These are phyloP conservation scores for Julus scandinavius DNA, from an alignment of 2,888 invertebrate genomes.

Conservation along the genomic window DNA sequence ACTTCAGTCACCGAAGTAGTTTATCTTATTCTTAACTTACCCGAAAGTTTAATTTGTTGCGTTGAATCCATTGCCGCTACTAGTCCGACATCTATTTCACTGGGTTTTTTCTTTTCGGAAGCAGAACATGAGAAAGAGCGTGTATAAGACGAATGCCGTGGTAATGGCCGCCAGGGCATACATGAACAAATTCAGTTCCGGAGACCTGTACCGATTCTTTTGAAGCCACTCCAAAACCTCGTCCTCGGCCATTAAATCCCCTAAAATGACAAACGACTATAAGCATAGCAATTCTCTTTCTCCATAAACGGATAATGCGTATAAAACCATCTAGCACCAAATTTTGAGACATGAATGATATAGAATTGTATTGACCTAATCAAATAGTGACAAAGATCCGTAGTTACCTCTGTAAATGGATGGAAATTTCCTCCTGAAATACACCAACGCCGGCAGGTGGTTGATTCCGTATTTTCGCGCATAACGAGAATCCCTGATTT, in stretches of 20 bases:
- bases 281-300: neutral
- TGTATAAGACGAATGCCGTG: slow-evolving; percentile 87
- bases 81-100: slow-evolving; percentile 47
- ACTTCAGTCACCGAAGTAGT: too few relatives aligned
- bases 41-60: neutral
- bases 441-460: slow-evolving; percentile 89
- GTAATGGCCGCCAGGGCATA: slow-evolving; percentile 88
- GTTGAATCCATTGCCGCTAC: neutral
- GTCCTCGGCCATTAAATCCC: slow-evolving; percentile 83
- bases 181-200: slow-evolving; percentile 91
- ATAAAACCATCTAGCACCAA: too few relatives aligned
- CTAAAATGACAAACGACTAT: slow-evolving; percentile 66
- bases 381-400: neutral
- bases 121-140: slow-evolving; percentile 89
- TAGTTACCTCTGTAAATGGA: slow-evolving; percentile 86
- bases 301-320: neutral
- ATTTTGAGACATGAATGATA: too few relatives aligned
- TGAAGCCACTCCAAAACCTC: slow-evolving; percentile 92
- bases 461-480: slow-evolving; percentile 95
- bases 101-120: slow-evolving; percentile 74
- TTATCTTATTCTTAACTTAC: neutral
- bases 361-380: too few relatives aligned
- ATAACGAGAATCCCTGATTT: slow-evolving; percentile 90
- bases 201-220: slow-evolving; percentile 84
- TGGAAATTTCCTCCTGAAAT: slow-evolving; percentile 90